phyloP scores from a whole-genome alignment of 2,888 invertebrate genomes.

The Xestobium rufovillosum region DNA sequence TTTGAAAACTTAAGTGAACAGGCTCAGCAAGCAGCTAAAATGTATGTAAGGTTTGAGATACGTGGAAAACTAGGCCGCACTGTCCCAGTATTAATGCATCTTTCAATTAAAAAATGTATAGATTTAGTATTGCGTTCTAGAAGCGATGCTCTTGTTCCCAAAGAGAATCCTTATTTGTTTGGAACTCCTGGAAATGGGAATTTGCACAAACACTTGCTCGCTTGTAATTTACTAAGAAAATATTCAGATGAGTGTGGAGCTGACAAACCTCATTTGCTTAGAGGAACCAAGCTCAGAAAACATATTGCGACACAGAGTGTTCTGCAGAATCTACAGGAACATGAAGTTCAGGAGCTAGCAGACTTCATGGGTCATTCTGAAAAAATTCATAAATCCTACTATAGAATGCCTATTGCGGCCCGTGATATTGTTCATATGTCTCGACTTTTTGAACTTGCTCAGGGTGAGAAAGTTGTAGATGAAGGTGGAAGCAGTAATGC shows the following conservation, averaged over 20 bases:
- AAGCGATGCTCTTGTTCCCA: slow-evolving; percentile 3
- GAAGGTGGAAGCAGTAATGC: too few species aligned
- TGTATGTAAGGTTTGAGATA: slow-evolving; percentile 8
- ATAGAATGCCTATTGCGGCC: slow-evolving; percentile 21
- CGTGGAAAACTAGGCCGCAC: slow-evolving; percentile 10
- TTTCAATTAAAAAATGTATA: neutral
- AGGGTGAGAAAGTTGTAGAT: too few species aligned
- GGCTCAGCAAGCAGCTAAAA: slow-evolving; percentile 3
- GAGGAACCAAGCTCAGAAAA: slow-evolving; percentile 23
- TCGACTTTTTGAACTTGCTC: slow-evolving; percentile 19
- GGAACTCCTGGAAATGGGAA: neutral
- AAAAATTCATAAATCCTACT: slow-evolving; percentile 25
- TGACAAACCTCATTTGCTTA: slow-evolving; percentile 18
- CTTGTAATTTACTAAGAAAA: slow-evolving; percentile 22
- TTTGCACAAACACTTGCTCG: slow-evolving; percentile 22
- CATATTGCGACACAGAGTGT: slow-evolving; percentile 26
- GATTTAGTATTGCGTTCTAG: slow-evolving; percentile 8
- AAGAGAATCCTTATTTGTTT: slow-evolving; percentile 10
- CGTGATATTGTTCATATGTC: slow-evolving; percentile 24
- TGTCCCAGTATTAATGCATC: slow-evolving; percentile 11
- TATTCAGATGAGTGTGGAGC: slow-evolving; percentile 24
- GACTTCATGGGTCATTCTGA: slow-evolving; percentile 27
- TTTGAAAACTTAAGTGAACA: slow-evolving; percentile 8
- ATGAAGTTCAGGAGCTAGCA: slow-evolving; percentile 22
- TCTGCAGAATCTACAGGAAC: slow-evolving; percentile 23